Conservation (phyloP, 2,797 vertebrate genomes). For the Thripadectes ignobilis region DNA sequence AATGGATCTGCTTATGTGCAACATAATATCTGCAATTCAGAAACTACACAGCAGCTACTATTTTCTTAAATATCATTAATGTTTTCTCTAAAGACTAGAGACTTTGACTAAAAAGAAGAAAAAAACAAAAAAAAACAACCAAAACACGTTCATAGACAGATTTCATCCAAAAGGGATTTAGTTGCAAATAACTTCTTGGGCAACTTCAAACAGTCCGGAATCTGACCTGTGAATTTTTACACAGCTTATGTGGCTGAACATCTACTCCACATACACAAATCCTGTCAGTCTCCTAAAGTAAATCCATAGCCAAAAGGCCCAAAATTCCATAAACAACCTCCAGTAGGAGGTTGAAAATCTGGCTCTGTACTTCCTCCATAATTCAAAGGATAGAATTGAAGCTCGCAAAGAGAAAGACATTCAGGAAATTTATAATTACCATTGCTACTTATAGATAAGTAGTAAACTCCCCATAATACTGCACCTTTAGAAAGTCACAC, state of each 20-base stretch:
- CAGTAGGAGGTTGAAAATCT: neutral
- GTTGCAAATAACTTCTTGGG: neutral
- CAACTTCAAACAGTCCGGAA: neutral
- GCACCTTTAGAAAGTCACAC: neutral
- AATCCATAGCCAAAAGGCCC: neutral
- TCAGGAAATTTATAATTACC: neutral
- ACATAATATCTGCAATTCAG: neutral
- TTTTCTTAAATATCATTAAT: neutral
- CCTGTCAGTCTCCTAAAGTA: neutral
- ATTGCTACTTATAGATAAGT: neutral
- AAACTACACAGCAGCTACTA: neutral
- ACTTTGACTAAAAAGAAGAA: neutral
- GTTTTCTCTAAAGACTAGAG: neutral
- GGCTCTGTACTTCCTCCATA: neutral
- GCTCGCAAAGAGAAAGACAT: neutral
- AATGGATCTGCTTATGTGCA: neutral
- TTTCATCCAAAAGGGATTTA: neutral
- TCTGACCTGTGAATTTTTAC: neutral
- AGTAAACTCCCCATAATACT: neutral
- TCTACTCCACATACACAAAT: neutral
- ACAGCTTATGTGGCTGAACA: neutral
- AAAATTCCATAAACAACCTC: neutral
- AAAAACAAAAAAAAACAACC: neutral
- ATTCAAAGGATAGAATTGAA: neutral
- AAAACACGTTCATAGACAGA: neutral